Evolutionary conservation across 2,888 invertebrate species (phyloP), one percentile per base, ranked within the genome.

Genomic region (Trissolcus brochymenae): DNA sequence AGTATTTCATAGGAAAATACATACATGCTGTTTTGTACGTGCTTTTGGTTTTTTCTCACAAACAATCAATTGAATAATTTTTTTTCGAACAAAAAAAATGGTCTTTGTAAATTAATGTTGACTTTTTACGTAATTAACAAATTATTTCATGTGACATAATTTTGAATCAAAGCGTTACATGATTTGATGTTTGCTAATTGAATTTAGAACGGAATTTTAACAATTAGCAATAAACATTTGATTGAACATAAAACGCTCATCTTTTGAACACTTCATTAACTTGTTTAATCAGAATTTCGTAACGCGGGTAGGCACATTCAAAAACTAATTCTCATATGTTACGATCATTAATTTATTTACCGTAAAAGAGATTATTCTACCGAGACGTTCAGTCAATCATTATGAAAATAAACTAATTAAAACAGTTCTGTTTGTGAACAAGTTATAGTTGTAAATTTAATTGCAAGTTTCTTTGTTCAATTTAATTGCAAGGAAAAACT

Each of bases 311-410:
- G 57, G 57, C 54, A 56, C 43, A 62, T 62, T 54, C 21, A 53
- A 61, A 62, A 40, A 53, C 40, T 56, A 76, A 60, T 55, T 60
- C 43, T 65, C 65, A 60, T 54, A 55, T 60, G 57, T 71, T 62
- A 71, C 66, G 71, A 71, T 40, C 71, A 50, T 76, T 66, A 76
- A 66, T 71, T 56, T 66, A 62, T 72, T 72, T 57, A 67, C 67
- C 59, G 67, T 59, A 50, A 72, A 72, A 53, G 72, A 72, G 25
- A 25, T 72, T 67, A 67, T 64, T 76, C 67, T 67, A 72, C 72
- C 72, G 70, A 71, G 68, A 66, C 56, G 65, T 49, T 9, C 60
- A 41, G 35, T 19, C 56, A 51, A 71, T 51, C 70, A 56, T 66
- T 66, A 62, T 62, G 25, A 25, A 65, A 61, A 66, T 66, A 54